A percentile compares a stretch with the other conserved stretches of the same genome.
Conservation (phyloP, 2,888 invertebrate genomes). For the Lymantria monacha region DNA sequence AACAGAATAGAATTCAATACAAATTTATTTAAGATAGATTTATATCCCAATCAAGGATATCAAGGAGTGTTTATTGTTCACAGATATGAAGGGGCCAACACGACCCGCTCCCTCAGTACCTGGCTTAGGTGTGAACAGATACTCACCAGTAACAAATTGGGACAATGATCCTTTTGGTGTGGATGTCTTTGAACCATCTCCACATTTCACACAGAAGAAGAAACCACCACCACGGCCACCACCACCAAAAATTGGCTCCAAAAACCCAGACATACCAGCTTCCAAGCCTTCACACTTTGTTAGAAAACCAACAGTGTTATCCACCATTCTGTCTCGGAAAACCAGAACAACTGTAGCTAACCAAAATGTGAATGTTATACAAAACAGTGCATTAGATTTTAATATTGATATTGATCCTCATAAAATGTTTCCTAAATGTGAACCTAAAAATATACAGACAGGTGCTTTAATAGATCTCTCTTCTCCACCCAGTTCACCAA, state of each 20-base stretch:
- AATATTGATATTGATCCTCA: constrained; percentile 57
- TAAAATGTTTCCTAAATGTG: constrained; percentile 74
- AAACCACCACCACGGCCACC: constrained; percentile 88
- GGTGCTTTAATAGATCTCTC: constrained; percentile 86
- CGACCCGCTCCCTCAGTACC: constrained; percentile 83
- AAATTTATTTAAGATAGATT: too few relatives aligned
- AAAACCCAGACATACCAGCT: constrained; percentile 60
- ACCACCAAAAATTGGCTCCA: constrained; percentile 81
- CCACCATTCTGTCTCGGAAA: constrained; percentile 67
- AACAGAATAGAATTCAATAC: too few relatives aligned
- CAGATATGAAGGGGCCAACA: constrained; percentile 84
- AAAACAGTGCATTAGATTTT: constrained; percentile 42
- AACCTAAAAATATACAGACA: constrained; percentile 68
- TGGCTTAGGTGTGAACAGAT: constrained; percentile 53
- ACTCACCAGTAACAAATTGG: constrained; percentile 82
- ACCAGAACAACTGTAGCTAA: constrained; percentile 49
- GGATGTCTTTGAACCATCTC: constrained; percentile 73
- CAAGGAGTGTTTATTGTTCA: constrained; percentile 17
- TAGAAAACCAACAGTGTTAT: constrained; percentile 72
- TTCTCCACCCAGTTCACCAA: constrained; percentile 88
- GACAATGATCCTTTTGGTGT: constrained; percentile 75
- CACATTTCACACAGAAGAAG: constrained; percentile 79
- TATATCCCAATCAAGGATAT: too few relatives aligned
- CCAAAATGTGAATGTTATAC: constrained; percentile 39
- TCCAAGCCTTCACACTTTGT: constrained; percentile 79